Conservation (phyloP, 2,888 invertebrate genomes). For the Ischnura elegans region DNA sequence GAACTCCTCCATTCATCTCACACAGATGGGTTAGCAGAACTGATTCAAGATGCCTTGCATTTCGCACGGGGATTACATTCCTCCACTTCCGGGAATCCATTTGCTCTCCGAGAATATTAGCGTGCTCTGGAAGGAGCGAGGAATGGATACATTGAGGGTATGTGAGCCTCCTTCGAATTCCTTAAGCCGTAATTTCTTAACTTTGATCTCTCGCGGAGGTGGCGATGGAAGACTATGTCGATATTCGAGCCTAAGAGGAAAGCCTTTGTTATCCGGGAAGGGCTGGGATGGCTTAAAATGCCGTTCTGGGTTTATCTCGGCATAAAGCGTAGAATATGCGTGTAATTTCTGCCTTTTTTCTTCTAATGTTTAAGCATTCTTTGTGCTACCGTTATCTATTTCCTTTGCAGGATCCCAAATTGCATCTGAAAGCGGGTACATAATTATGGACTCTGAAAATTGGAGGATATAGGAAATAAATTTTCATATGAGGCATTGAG, state of each 20-base stretch:
- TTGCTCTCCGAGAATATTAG: background rate
- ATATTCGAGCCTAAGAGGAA: background rate
- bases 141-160: background rate
- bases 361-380: no score
- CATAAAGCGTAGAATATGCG: background rate
- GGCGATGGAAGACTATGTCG: background rate
- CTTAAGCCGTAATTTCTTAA: background rate
- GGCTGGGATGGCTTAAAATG: no score
- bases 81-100: background rate
- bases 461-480: no score
- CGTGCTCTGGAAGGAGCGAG: background rate
- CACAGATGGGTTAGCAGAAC: conserved; percentile 8
- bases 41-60: conserved; percentile 38
- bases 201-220: conserved; percentile 13
- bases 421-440: no score
- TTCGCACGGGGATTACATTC: conserved; percentile 27
- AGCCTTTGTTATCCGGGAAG: background rate
- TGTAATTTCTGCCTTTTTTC: background rate
- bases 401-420: no score
- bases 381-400: no score
- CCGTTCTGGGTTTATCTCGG: background rate
- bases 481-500: no score
- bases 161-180: background rate
- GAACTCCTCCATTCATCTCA: conserved; percentile 2
- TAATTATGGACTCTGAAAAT: no score